Evolutionary conservation across 2,888 invertebrate species (phyloP).

Genomic region (Ditylenchus weischeri): DNA sequence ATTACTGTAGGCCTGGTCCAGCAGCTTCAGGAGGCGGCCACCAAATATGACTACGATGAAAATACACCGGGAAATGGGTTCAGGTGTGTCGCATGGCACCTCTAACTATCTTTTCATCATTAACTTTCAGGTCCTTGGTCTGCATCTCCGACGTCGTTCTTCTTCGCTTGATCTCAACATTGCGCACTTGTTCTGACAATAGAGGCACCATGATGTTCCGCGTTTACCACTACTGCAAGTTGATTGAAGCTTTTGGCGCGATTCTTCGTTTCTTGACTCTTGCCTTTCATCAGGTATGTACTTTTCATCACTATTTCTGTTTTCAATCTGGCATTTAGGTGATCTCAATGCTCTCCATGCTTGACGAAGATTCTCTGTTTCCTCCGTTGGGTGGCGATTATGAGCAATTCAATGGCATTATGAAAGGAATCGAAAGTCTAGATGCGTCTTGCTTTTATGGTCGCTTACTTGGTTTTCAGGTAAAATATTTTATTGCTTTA

Average conservation of each 20-base stretch:
- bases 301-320: slow-evolving; percentile 3
- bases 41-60: slow-evolving; percentile 76
- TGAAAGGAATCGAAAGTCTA: slow-evolving; percentile 75
- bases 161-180: slow-evolving; percentile 70
- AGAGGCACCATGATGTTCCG: slow-evolving; percentile 78
- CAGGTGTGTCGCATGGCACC: slow-evolving; percentile 36
- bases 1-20: slow-evolving; percentile 63
- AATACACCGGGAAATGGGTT: slow-evolving; percentile 84
- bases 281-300: slow-evolving; percentile 35
- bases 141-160: slow-evolving; percentile 77
- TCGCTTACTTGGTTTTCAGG: slow-evolving; percentile 89
- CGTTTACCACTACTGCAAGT: slow-evolving; percentile 71
- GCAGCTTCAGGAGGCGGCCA: slow-evolving; percentile 70
- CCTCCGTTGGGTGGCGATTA: slow-evolving; percentile 70
- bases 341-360: slow-evolving; percentile 36
- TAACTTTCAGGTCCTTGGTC: slow-evolving; percentile 74
- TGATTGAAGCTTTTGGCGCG: slow-evolving; percentile 37
- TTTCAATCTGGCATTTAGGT: slow-evolving; percentile 33
- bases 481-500: slow-evolving; percentile 58
- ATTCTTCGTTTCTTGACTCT: slow-evolving; percentile 38
- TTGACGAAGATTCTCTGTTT: slow-evolving; percentile 70
- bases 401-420: slow-evolving; percentile 70
- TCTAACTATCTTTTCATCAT: not conserved
- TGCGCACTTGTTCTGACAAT: slow-evolving; percentile 72
- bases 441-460: slow-evolving; percentile 94